Evolutionary conservation across 2,888 invertebrate genomes (phyloP).

Genomic region (Andrena flavipes): DNA sequence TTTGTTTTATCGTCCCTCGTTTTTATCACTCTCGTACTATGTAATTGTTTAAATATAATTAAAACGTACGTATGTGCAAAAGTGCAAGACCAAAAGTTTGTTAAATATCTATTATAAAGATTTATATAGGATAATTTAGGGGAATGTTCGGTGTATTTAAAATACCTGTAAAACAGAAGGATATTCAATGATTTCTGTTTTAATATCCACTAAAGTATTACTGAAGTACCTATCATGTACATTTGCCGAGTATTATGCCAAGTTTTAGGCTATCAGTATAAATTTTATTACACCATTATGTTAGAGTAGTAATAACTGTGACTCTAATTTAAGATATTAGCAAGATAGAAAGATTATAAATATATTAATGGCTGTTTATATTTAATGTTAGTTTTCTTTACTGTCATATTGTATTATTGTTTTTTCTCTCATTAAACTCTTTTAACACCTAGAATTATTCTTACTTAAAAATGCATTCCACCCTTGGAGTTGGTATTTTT

Average conservation of each 20-base stretch:
- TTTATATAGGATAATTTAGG: constrained; percentile 52
- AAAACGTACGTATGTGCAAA: constrained; percentile 24
- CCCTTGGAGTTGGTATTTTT: constrained; percentile 80
- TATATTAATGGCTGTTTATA: constrained; percentile 44
- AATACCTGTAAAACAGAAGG: constrained; percentile 29
- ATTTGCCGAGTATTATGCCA: constrained; percentile 34
- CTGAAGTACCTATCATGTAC: constrained; percentile 36
- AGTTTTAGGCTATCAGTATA: constrained; percentile 27
- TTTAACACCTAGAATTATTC: constrained; percentile 66
- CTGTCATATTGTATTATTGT: constrained; percentile 60
- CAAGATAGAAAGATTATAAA: constrained; percentile 44
- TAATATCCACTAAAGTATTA: constrained; percentile 33
- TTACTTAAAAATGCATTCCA: constrained; percentile 80
- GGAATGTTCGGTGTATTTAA: constrained; percentile 37
- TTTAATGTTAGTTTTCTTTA: constrained; percentile 56
- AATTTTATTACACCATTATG: constrained; percentile 42
- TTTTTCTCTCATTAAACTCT: constrained; percentile 61
- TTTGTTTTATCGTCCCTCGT: constrained; percentile 5
- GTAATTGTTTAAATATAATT: constrained; percentile 30
- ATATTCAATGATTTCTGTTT: constrained; percentile 34
- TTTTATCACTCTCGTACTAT: constrained; percentile 19
- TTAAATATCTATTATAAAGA: constrained; percentile 34
- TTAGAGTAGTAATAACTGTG: constrained; percentile 37
- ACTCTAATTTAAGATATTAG: constrained; percentile 38
- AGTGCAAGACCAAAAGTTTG: constrained; percentile 38